Evolutionary conservation across 1,140 invertebrate species (phyloP), one percentile per base, ranked within the genome.

Genomic region (Diorhabda sublineata): DNA sequence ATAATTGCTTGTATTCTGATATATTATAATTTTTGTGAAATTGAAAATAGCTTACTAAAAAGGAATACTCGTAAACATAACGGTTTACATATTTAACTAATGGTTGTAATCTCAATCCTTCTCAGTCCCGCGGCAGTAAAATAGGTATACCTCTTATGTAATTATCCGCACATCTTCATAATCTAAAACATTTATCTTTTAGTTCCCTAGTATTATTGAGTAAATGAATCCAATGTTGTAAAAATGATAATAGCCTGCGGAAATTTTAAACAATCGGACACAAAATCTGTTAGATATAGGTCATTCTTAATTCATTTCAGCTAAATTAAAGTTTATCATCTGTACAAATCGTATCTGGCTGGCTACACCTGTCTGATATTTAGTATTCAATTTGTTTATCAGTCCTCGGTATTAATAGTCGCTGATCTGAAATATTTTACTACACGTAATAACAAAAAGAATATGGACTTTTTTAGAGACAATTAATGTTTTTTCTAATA

Each of bases 181-280:
- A 52, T 52, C 6, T 52, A 8, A 6, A 52, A n/a, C n/a, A 52
- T 52, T 52, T 52, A 52, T 52, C 47, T 52, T n/a, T 52, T 8
- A 52, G n/a, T 52, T 52, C 6, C 4, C 47, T n/a, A 52, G n/a
- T 52, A 52, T 52, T 52, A 52, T 8, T 52, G n/a, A 52, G n/a
- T n/a, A n/a, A 52, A 52, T n/a, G 47, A 8, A 52, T 6, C 47
- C n/a, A 52, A 52, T n/a, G n/a, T 6, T n/a, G 4, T 52, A 52
- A 52, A 52, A 52, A 52, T 52, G 6, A 6, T 8, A 52, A 52
- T 52, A 52, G 47, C 47, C 47, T 52, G 47, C 47, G n/a, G 47
- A 52, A 52, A n/a, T n/a, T 52, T 52, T 8, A 52, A 52, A 52
- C 47, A 52, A 52, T 52, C 47, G n/a, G n/a, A 52, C 47, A 52